Conservation (phyloP, 1,140 invertebrate genomes). For the Sycophaga agraensis region DNA sequence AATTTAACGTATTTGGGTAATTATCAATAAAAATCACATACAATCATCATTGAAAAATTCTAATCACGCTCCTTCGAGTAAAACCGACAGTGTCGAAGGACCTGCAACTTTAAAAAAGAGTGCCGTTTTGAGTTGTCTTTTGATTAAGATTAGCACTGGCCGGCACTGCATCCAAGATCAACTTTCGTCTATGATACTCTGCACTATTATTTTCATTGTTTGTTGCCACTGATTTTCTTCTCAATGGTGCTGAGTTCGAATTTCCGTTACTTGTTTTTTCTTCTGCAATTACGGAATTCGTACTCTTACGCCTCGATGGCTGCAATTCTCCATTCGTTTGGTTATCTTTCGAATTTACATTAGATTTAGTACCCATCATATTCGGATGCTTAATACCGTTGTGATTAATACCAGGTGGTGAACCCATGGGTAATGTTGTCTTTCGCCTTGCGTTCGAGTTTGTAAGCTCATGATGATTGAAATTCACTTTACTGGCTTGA, state of each 20-base stretch:
- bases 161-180: conserved; percentile 43
- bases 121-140: conserved; percentile 38
- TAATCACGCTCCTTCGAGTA: conserved; percentile 15
- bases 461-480: conserved; percentile 41
- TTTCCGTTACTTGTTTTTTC: not conserved
- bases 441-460: conserved; percentile 48
- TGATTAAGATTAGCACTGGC: conserved; percentile 31
- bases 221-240: conserved; percentile 41
- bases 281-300: conserved; percentile 38
- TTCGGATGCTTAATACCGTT: conserved; percentile 42
- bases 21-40: conserved; percentile 23
- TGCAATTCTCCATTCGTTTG: conserved; percentile 32
- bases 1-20: conserved; percentile 16
- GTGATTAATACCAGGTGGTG: conserved; percentile 36
- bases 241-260: conserved; percentile 29
- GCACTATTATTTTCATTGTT: conserved; percentile 27
- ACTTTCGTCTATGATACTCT: conserved; percentile 47
- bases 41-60: conserved; percentile 33
- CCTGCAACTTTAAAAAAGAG: not conserved
- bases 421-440: conserved; percentile 43
- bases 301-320: conserved; percentile 47
- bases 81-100: not conserved
- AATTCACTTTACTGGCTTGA: conserved; percentile 41
- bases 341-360: conserved; percentile 1
- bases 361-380: conserved; percentile 34